These are phyloP conservation scores for Archocentrus centrarchus DNA, from an alignment of 2,113 vertebrate genomes.

Conservation along the genomic window DNA sequence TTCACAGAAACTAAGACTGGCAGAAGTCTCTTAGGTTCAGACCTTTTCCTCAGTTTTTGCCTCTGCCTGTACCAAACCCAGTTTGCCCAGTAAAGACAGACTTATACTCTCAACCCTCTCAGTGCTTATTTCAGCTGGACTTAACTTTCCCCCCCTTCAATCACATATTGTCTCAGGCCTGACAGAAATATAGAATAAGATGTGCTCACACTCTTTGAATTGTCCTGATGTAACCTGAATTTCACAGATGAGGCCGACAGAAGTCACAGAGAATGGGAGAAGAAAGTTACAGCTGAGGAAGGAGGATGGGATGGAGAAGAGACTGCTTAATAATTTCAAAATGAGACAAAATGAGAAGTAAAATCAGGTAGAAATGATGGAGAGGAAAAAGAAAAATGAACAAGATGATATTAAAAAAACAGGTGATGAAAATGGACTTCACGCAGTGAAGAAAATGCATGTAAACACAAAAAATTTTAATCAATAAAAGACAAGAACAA, in stretches of 20 bases:
- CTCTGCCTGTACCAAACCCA: not conserved
- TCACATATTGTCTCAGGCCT: not conserved
- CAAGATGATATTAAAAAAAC: not conserved
- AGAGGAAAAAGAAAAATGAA: accelerated
- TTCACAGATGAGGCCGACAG: not conserved
- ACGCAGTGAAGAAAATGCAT: not conserved
- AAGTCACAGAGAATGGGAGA: not conserved
- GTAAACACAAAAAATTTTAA: not conserved
- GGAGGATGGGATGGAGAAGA: not conserved
- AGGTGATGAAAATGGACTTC: accelerated
- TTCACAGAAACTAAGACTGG: too few relatives aligned
- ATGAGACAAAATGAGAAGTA: not conserved
- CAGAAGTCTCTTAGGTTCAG: too few relatives aligned
- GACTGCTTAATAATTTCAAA: accelerated
- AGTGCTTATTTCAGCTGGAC: accelerated
- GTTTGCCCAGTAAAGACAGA: not conserved
- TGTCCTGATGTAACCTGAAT: not conserved
- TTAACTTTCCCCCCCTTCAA: accelerated
- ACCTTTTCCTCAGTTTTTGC: not conserved
- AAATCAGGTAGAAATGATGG: not conserved
- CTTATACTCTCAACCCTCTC: not conserved
- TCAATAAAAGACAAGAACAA: not conserved
- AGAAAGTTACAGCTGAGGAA: not conserved
- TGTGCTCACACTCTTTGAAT: not conserved
- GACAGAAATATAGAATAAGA: not conserved